Base-by-base conservation (phyloP, 2,888 invertebrate genomes). In the Uloborus plumipes region DNA sequence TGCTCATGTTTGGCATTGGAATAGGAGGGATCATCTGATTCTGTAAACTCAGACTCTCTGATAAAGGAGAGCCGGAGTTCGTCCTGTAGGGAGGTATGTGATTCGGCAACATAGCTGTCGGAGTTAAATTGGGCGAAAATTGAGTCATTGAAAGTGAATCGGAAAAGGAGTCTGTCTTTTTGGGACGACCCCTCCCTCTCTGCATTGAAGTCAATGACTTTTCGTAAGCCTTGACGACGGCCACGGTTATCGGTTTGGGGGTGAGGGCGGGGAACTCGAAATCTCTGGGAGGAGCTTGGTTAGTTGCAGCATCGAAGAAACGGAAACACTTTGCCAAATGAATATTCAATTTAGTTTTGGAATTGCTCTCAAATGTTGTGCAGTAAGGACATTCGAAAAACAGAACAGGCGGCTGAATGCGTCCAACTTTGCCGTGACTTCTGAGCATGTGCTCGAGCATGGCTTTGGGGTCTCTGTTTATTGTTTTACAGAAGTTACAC, bases 311-410 rank as follows among this genome's bases (percentile, higher is more conserved):
- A 88, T 95, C 94, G 90, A 95, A 97, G 88, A 95, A 95, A 89
- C 96, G 95, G 62, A 93, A 92, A 89, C 98, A 98, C 6, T 95
- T 94, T 79, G 94, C 92, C 85, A 94, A 91, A 90, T 98, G 98
- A 51, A 96, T 92, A 0, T 94, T 94, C 86, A 97, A 90, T 89
- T 96, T 96, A 47, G 95, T 95, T 89, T 96, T 97, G 73, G 95
- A 95, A 87, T 96, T 96, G 87, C 96, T 96, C 89, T 98, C 98
- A 88, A 96, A 97, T 0, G 95, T 94, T 3, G 50, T 58, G 90
- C 98, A 98, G 88, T 95, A 94, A 0, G 95, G 94, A 88, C 97
- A 98, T 88, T 96, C 95, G 89, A 96, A 96, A 89, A 94, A 94
- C 0, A 95, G 93, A 26, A 94, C 93, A 0, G 95, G 94, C 85